A percentile compares a stretch with the other conserved stretches of the same genome.
Evolutionary conservation across 2,113 vertebrate genomes (phyloP).

Genomic region (Sciurus niger): DNA sequence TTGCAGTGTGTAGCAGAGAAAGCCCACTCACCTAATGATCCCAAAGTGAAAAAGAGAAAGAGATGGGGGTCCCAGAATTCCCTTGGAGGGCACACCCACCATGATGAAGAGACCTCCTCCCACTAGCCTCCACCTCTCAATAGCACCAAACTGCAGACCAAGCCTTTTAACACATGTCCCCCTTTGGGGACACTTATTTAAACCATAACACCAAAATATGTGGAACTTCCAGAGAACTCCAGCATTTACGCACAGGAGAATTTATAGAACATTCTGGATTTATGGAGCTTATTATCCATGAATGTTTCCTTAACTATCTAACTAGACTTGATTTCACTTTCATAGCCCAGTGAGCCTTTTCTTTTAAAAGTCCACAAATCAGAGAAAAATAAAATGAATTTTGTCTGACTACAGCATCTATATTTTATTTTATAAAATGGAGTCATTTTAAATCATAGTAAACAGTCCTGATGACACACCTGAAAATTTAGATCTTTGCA

Average conservation of each 20-base stretch:
- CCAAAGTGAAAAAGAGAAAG: neutral
- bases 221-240: neutral
- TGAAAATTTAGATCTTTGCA: neutral
- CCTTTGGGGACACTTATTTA: neutral
- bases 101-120: neutral
- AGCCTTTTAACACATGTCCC: neutral
- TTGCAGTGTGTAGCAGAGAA: neutral
- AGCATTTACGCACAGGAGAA: fast-evolving
- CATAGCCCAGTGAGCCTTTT: neutral
- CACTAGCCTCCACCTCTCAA: neutral
- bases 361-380: neutral
- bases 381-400: neutral
- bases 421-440: conserved; percentile 1
- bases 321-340: neutral
- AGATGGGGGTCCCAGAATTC: neutral
- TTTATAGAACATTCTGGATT: no score
- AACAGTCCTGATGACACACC: neutral
- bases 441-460: neutral
- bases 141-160: neutral
- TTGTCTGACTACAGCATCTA: neutral
- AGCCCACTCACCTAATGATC: no score
- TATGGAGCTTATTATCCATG: neutral
- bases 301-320: neutral
- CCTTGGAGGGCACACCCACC: neutral
- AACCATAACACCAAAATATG: neutral